Base-by-base conservation (phyloP, 2,888 invertebrate species). In the Galerucella pusilla region DNA sequence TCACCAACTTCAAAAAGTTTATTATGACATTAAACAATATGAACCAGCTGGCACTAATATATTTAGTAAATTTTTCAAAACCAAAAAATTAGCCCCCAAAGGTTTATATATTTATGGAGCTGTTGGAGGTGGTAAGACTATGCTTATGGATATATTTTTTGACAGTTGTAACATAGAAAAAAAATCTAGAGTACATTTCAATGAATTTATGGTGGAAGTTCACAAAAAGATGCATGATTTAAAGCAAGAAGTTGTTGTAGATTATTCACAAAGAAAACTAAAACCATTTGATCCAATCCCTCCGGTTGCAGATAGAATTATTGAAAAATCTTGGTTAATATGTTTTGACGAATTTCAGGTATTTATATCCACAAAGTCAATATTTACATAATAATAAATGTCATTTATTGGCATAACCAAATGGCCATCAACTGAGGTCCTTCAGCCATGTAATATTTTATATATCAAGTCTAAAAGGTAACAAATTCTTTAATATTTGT, bases 131-230 rank as follows among this genome's bases (percentile, higher is more conserved):
- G 99, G 99, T 63, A 99, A 99, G 90, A 99, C 99, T 7, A 99
- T 99, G 94, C 89, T 99, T 74, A 99, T 99, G 99, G 99, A 99
- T 89, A 89, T 99, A 83, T 99, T 99, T 89, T 97, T 94, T 89
- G 93, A 96, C 82, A 92, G 93, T 84, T 93, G 93, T 86, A 87
- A 90, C 81, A 90, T 92, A 68, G 89, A 92, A 78, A 89, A 90
- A 79, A 95, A 95, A 84, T 88, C 91, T 65, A 90, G 98, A 79
- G 96, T 99, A 2, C 99, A 99, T 88, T 99, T 99, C 86, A 96
- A 99, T 87, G 94, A 96, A 59, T 99, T 99, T 86, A 99, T 99
- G 99, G 90, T 96, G 63, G 96, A 97, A 86, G 96, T 99, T 11
- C 99, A 99, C 88, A 90, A 91, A 75, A 92, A 93, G 84, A 96